Base-by-base conservation (phyloP, 2,888 invertebrate genomes). In the Cryptocephalus moraei region DNA sequence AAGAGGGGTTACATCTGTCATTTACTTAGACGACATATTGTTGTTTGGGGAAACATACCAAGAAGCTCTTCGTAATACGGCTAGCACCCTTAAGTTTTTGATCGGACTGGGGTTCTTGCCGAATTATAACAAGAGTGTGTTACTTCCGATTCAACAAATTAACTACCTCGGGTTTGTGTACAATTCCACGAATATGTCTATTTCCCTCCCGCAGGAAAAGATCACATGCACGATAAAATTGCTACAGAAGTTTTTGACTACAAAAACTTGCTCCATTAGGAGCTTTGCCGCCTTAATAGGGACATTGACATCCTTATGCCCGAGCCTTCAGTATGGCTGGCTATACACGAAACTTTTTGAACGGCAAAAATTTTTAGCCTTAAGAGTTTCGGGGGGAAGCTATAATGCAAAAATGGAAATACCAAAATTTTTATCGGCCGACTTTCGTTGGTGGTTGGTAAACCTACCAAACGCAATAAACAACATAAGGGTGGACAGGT, bases 371-470 rank as follows among this genome's bases (percentile, higher is more conserved):
- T 41, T 2, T 4, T 9, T 14, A 4, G 41, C 41, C 13, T 32
- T 49, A 8, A 10, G 33, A n/a, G 10, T 10, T 14, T 8, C 8
- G 10, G 12, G 40, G 6, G 32, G 22, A 31, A 43, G 49, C 32
- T 47, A 49, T 33, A 39, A 51, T n/a, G 13, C 44, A 14, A 31
- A 8, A 9, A 49, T 49, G 47, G 9, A 2, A n/a, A 47, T 47
- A 32, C 45, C 9, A 14, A 10, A 9, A 4, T 3, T 9, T 31
- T 11, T 41, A 2, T 8, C 2, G 11, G 4, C 22, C 8, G 58
- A 58, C n/a, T 41, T 59, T 8, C 22, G 32, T 13, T 58, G 55
- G 57, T 59, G 56, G 58, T 11, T 32, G n/a, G 33, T 32, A 4
- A 47, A 47, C 12, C 51, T 58, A 11, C 11, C n/a, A 8, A 44